Evolutionary conservation across 2,888 invertebrate genomes (phyloP).

Genomic region (Neoitamus cyanurus): DNA sequence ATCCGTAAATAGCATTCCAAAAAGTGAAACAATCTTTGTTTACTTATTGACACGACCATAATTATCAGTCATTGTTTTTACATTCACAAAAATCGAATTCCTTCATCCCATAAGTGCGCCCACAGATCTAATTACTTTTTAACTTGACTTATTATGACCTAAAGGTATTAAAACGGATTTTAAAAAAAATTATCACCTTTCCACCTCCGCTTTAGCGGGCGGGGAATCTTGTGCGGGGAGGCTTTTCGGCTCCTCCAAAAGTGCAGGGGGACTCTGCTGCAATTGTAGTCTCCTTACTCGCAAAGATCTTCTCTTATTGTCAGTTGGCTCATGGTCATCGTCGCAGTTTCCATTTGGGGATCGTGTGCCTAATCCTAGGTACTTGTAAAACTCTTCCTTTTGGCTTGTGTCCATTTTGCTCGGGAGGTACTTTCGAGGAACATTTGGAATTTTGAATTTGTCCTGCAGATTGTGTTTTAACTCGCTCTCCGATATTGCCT

Average conservation of each 20-base stretch:
- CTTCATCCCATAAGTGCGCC: too few species aligned
- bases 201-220: not conserved
- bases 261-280: conserved; percentile 1
- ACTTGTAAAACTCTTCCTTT: conserved; percentile 65
- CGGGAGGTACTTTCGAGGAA: conserved; percentile 36
- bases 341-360: conserved; percentile 43
- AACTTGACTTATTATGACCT: too few species aligned
- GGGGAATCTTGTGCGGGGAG: not conserved
- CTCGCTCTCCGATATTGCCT: not conserved
- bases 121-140: too few species aligned
- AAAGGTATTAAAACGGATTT: too few species aligned
- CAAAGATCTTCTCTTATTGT: conserved; percentile 39
- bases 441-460: conserved; percentile 38
- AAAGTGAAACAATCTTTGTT: too few species aligned
- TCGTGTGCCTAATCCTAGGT: conserved; percentile 61
- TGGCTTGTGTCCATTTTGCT: conserved; percentile 50
- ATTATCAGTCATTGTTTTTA: too few species aligned
- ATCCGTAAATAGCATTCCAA: too few species aligned
- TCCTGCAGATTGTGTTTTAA: not conserved
- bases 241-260: not conserved
- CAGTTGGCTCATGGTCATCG: not conserved
- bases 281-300: conserved; percentile 13
- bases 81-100: too few species aligned
- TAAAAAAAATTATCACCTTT: not conserved
- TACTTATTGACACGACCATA: too few species aligned